Evolutionary conservation across 2,797 vertebrate species (phyloP).

Genomic region (Scolopax bukidnonensis): DNA sequence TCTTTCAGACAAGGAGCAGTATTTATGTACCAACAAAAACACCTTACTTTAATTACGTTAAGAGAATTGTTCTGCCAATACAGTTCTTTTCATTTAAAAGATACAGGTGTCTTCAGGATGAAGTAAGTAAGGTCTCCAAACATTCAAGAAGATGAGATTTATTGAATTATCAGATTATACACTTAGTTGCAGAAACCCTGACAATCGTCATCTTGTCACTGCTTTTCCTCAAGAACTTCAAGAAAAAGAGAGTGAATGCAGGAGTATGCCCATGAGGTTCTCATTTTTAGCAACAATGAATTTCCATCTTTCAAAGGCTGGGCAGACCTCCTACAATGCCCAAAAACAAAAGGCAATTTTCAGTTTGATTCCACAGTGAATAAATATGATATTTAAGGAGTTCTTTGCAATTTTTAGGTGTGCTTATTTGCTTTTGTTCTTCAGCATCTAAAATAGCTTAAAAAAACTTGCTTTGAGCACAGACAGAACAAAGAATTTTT

Average conservation of each 20-base stretch:
- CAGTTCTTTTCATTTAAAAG: not conserved
- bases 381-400: not conserved
- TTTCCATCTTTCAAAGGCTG: not conserved
- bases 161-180: not conserved
- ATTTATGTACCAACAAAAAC: not conserved
- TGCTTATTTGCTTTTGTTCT: conserved; percentile 2
- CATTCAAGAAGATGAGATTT: not conserved
- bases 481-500: not conserved
- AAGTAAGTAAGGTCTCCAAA: not conserved
- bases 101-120: not conserved
- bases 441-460: not conserved
- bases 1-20: not conserved
- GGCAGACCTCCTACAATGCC: not conserved
- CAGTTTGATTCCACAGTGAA: not conserved
- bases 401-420: not conserved
- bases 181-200: not conserved
- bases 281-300: not conserved
- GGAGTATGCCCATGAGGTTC: not conserved
- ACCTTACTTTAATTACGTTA: not conserved
- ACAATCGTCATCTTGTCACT: not conserved
- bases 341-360: not conserved
- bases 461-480: not conserved
- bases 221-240: not conserved
- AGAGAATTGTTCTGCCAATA: not conserved
- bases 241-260: not conserved